phyloP scores from a whole-genome alignment of 2,888 invertebrate species.

The Rhodophaea formosa region DNA sequence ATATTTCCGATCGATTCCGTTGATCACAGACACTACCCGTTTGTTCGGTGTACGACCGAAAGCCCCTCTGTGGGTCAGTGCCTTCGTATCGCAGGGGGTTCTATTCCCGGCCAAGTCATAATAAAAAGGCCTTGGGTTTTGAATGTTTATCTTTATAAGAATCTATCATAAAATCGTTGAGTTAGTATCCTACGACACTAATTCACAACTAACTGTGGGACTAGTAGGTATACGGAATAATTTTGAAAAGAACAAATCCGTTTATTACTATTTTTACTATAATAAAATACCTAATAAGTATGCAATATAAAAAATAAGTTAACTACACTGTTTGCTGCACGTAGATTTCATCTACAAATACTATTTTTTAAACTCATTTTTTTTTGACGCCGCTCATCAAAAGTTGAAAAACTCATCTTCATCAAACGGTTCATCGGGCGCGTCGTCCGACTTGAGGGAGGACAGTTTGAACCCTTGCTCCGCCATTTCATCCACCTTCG shows the following conservation, averaged over 20 bases:
- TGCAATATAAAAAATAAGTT: neutral
- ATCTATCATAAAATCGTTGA: no score
- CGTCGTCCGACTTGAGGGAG: constrained; percentile 44
- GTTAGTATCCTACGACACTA: no score
- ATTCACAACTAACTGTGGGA: no score
- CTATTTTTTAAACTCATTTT: neutral
- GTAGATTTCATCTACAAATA: constrained; percentile 8
- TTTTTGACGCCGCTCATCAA: constrained; percentile 32
- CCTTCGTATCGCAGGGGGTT: no score
- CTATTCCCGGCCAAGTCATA: no score
- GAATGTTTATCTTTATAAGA: no score
- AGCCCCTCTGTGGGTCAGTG: neutral
- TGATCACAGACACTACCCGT: neutral
- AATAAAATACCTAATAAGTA: neutral
- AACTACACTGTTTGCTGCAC: neutral
- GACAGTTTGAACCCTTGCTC: constrained; percentile 70
- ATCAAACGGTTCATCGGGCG: constrained; percentile 48
- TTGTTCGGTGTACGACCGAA: neutral
- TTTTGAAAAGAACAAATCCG: neutral
- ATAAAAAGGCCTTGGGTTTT: no score
- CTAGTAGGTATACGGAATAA: no score
- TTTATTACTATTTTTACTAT: neutral
- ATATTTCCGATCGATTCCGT: constrained; percentile 24
- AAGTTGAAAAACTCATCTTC: constrained; percentile 77
- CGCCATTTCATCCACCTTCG: constrained; percentile 83